phyloP scores from a whole-genome alignment of 2,113 vertebrate genomes.

The Odocoileus virginianus region DNA sequence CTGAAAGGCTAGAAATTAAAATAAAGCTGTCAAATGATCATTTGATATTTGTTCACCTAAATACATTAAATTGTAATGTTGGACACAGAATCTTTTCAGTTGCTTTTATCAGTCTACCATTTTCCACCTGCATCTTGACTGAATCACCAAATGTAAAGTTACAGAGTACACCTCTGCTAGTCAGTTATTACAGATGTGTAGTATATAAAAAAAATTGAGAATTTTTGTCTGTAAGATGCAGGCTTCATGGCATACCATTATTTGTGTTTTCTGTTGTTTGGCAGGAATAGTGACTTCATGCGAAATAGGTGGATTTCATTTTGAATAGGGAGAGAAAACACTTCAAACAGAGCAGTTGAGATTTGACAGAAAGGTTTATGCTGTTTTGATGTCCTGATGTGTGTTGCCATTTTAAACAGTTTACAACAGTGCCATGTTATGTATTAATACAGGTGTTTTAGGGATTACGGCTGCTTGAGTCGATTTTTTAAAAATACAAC shows the following conservation, averaged over 20 bases:
- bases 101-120: conserved; percentile 26
- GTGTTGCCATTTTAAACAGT: conserved; percentile 54
- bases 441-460: conserved; percentile 64
- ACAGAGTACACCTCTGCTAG: neutral
- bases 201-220: neutral
- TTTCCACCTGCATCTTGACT: neutral
- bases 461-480: neutral
- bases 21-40: conserved; percentile 15
- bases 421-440: conserved; percentile 45
- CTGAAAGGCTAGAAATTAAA: conserved; percentile 43
- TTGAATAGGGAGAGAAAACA: conserved; percentile 33
- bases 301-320: conserved; percentile 44
- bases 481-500: conserved; percentile 20
- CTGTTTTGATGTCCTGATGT: conserved; percentile 30
- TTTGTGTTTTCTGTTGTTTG: conserved; percentile 48
- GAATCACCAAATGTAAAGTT: neutral
- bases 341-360: conserved; percentile 53
- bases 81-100: neutral
- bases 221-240: neutral
- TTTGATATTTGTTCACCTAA: conserved; percentile 31
- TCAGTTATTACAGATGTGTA: neutral
- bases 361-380: conserved; percentile 46
- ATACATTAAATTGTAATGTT: conserved; percentile 27
- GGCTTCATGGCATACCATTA: neutral
- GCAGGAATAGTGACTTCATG: neutral